Evolutionary conservation across 2,113 vertebrate species (phyloP).

Genomic region (Ursus arctos): DNA sequence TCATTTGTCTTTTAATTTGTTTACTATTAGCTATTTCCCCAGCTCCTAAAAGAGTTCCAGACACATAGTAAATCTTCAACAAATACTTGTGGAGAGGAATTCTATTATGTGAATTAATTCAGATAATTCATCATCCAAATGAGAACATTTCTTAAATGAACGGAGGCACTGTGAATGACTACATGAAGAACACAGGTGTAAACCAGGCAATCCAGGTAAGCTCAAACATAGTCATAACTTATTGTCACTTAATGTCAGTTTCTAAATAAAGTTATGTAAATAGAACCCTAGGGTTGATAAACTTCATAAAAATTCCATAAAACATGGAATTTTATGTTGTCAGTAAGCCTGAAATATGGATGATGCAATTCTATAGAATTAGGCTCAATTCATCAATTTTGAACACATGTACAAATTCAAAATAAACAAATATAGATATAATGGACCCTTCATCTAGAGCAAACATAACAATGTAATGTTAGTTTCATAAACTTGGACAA

Average conservation of each 20-base stretch:
- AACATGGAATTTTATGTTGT: background rate
- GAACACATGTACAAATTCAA: conserved; percentile 41
- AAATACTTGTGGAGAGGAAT: conserved; percentile 33
- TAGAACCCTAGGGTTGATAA: background rate
- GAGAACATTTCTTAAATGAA: conserved; percentile 37
- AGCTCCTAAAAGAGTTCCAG: background rate
- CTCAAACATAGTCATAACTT: background rate
- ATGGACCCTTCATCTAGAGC: background rate
- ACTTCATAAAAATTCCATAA: background rate
- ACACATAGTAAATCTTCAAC: background rate
- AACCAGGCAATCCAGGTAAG: conserved; percentile 24
- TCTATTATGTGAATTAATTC: conserved; percentile 19
- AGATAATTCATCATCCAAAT: background rate
- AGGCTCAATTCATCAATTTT: conserved; percentile 24
- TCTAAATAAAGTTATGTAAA: conserved; percentile 27
- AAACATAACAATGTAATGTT: conserved; percentile 26
- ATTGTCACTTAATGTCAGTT: conserved; percentile 44
- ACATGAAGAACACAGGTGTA: background rate
- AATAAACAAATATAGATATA: conserved; percentile 31
- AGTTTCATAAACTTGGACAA: background rate
- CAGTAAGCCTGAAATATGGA: conserved; percentile 35
- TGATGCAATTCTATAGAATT: background rate
- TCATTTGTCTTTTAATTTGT: conserved; percentile 51
- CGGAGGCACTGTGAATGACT: background rate
- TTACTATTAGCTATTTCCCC: background rate